Conservation (phyloP, 1,140 invertebrate genomes). For the Macrostomum lignano region DNA sequence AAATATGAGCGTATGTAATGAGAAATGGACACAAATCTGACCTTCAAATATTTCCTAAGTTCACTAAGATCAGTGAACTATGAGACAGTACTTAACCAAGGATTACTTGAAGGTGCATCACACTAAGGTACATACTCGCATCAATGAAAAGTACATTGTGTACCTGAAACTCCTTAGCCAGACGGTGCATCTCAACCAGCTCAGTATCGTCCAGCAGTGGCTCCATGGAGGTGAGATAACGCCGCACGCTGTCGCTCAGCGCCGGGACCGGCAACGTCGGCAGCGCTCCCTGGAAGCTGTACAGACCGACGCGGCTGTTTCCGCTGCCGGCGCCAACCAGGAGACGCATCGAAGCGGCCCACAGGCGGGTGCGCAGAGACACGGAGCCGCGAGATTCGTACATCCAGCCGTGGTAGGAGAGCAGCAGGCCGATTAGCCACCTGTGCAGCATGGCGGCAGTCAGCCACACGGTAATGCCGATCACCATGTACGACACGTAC, state of each 20-base stretch:
- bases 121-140: neutral
- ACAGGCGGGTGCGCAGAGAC: slow-evolving; percentile 46
- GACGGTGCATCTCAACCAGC: slow-evolving; percentile 46
- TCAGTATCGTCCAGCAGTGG: slow-evolving; percentile 50
- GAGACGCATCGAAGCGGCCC: slow-evolving; percentile 35
- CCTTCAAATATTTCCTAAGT: too few species aligned
- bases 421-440: slow-evolving; percentile 52
- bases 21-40: too few species aligned
- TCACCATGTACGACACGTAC: too few species aligned
- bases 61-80: too few species aligned
- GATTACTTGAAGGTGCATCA: too few species aligned
- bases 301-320: slow-evolving; percentile 38
- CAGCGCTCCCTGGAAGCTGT: slow-evolving; percentile 79
- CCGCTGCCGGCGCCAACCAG: slow-evolving; percentile 1
- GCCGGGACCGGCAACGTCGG: slow-evolving; percentile 63
- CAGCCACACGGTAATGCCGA: slow-evolving; percentile 6
- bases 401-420: slow-evolving; percentile 91
- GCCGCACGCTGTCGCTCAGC: slow-evolving; percentile 49
- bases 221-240: slow-evolving; percentile 57
- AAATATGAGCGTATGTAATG: slow-evolving; percentile 1
- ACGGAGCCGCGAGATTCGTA: slow-evolving; percentile 51
- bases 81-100: too few species aligned
- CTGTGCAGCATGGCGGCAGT: slow-evolving; percentile 42
- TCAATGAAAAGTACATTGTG: neutral
- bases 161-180: slow-evolving; percentile 58